A percentile compares a stretch with the other conserved stretches of the same genome.
Conservation (phyloP, 2,113 vertebrate species). For the Nothoprocta pentlandii region DNA sequence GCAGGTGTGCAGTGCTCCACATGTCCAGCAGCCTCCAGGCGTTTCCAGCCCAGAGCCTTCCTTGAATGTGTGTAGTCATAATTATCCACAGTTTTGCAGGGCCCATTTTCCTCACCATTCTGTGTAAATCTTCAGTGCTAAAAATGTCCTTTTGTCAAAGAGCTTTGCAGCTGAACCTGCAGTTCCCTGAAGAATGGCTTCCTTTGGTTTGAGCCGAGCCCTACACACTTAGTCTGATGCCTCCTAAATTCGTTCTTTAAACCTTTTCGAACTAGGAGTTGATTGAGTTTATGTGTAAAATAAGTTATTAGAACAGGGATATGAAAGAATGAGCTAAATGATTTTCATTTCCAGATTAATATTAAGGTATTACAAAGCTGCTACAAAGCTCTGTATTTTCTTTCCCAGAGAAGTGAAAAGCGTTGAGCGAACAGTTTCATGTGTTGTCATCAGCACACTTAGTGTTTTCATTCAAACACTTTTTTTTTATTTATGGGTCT, state of each 20-base stretch:
- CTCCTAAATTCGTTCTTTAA: neutral
- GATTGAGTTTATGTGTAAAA: neutral
- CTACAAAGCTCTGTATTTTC: neutral
- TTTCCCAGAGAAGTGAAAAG: neutral
- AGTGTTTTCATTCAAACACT: neutral
- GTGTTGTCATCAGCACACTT: neutral
- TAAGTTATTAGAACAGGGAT: neutral
- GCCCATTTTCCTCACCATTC: fast-evolving
- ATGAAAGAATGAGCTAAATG: fast-evolving
- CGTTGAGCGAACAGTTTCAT: neutral
- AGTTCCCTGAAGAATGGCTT: neutral
- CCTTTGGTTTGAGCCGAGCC: neutral
- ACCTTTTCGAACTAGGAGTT: neutral
- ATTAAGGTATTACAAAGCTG: neutral
- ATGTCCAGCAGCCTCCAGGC: neutral
- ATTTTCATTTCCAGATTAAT: too few species aligned
- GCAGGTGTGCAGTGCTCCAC: fast-evolving
- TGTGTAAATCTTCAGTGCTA: neutral
- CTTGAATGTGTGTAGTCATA: fast-evolving
- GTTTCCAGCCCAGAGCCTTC: neutral
- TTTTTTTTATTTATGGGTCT: neutral
- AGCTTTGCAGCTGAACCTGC: neutral
- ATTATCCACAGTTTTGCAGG: neutral
- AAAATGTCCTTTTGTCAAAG: neutral
- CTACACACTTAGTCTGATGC: neutral